A percentile compares a stretch with the other conserved stretches of the same genome.
Conservation (phyloP, 35 echinoderm and acorn worm genomes). For the Holothuria glaberrima region DNA sequence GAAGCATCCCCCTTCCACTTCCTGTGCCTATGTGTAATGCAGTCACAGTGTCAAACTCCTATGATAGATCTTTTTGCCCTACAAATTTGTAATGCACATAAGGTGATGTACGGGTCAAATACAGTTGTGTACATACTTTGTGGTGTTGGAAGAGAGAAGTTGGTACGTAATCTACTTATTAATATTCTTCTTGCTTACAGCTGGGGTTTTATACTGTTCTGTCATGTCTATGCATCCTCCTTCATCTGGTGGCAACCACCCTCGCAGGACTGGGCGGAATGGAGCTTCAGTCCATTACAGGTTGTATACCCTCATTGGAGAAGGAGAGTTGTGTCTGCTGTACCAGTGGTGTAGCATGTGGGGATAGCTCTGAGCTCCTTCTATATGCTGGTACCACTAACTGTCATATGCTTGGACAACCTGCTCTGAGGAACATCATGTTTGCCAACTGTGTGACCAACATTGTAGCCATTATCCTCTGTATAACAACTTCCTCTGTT, state of each 20-base stretch:
- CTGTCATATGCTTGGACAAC: constrained; percentile 39
- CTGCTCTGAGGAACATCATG: constrained; percentile 48
- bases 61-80: too few species aligned
- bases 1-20: too few species aligned
- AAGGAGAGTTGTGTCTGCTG: constrained; percentile 51
- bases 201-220: constrained; percentile 56
- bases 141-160: too few species aligned
- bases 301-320: constrained; percentile 20
- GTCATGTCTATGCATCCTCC: constrained; percentile 47
- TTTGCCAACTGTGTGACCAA: constrained; percentile 59
- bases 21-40: too few species aligned
- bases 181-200: constrained; percentile 7
- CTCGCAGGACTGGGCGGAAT: constrained; percentile 47
- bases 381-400: constrained; percentile 46
- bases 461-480: constrained; percentile 43
- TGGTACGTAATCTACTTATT: too few species aligned
- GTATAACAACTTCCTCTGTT: constrained; percentile 16
- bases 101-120: too few species aligned
- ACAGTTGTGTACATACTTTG: too few species aligned
- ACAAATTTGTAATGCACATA: too few species aligned
- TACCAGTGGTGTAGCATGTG: not conserved
- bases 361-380: not conserved
- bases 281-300: constrained; percentile 37
- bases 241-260: constrained; percentile 51
- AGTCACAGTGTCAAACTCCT: too few species aligned